phyloP scores from a whole-genome alignment of 2,113 vertebrate genomes.

The Murina feae region DNA sequence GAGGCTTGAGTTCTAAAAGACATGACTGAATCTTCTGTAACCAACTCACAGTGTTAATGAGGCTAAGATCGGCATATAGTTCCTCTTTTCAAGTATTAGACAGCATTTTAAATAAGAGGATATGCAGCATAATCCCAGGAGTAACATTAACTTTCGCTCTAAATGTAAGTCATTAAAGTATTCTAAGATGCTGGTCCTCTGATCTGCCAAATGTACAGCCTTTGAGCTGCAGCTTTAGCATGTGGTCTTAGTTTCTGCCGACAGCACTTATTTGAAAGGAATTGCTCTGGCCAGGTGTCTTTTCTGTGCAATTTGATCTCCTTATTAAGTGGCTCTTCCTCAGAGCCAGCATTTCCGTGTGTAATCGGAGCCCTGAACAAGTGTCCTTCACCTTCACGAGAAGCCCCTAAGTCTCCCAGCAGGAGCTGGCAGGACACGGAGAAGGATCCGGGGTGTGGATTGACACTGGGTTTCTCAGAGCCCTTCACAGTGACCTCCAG shows the following conservation, averaged over 20 bases:
- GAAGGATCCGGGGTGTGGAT: neutral
- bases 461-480: neutral
- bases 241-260: slow-evolving; percentile 47
- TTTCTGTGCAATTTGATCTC: slow-evolving; percentile 44
- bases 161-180: slow-evolving; percentile 57
- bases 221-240: slow-evolving; percentile 40
- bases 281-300: neutral
- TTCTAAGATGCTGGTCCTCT: slow-evolving; percentile 46
- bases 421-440: neutral
- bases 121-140: slow-evolving; percentile 40
- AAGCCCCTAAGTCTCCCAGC: neutral
- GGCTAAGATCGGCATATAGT: slow-evolving; percentile 41
- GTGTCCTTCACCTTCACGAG: slow-evolving; percentile 38
- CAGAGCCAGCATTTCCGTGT: neutral
- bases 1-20: slow-evolving; percentile 34
- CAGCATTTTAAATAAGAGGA: slow-evolving; percentile 59
- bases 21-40: slow-evolving; percentile 52
- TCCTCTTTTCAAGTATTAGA: slow-evolving; percentile 56
- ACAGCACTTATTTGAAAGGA: slow-evolving; percentile 29
- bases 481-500: neutral
- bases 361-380: slow-evolving; percentile 4
- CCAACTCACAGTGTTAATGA: slow-evolving; percentile 1
- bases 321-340: slow-evolving; percentile 2
- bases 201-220: slow-evolving; percentile 37
- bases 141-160: slow-evolving; percentile 51